Conservation (phyloP, 2,797 vertebrate genomes). For the Megaceryle alcyon region DNA sequence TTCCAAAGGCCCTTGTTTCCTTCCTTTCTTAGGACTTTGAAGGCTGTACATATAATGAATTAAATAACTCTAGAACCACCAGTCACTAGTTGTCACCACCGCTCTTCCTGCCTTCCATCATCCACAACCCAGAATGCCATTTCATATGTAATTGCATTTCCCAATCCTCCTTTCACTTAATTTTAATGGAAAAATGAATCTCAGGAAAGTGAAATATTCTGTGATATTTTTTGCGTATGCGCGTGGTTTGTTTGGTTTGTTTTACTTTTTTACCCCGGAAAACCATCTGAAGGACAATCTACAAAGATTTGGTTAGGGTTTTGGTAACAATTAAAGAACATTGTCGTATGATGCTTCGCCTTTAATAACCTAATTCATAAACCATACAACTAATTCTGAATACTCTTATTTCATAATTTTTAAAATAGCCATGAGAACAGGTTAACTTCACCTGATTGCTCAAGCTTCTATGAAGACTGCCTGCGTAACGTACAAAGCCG, state of each 20-base stretch:
- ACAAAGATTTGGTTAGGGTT: not conserved
- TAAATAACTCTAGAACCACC: not conserved
- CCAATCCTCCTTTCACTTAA: not conserved
- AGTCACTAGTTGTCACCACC: not conserved
- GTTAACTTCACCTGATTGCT: conserved; percentile 45
- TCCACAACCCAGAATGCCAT: not conserved
- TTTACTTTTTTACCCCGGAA: not conserved
- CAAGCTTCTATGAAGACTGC: conserved; percentile 65
- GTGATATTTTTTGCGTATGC: not conserved
- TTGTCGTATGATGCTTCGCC: not conserved
- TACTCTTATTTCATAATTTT: conserved; percentile 51
- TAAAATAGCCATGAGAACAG: conserved; percentile 52
- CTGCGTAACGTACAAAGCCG: conserved; percentile 57
- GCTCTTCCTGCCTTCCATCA: not conserved
- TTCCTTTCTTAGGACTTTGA: not conserved
- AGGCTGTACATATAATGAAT: not conserved
- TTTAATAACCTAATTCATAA: conserved; percentile 31
- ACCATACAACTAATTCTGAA: conserved; percentile 32
- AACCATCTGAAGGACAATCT: not conserved
- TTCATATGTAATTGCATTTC: not conserved
- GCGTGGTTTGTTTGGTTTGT: not conserved
- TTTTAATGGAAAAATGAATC: not conserved
- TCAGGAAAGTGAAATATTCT: not conserved
- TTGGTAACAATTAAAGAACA: not conserved
- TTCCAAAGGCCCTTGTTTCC: not conserved